Evolutionary conservation across 53 echinoderm and acorn worm species (phyloP), one percentile per base, ranked within the genome.

Genomic region (Temnopleurus reevesii): DNA sequence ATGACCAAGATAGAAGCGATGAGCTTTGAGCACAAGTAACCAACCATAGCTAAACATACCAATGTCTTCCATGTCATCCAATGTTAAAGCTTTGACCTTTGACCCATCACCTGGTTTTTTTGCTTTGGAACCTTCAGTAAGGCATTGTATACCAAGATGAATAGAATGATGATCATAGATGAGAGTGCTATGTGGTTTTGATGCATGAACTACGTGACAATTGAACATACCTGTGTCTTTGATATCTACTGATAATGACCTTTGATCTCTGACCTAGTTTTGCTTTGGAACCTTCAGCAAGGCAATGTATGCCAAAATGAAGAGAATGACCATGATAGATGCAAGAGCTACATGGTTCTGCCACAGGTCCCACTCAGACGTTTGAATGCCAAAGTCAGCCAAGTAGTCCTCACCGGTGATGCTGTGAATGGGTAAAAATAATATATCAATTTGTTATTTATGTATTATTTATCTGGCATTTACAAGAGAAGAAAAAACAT

Each of bases 101-200:
- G 24, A 77, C 25, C 77, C 45, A 8, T 44, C 23, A 38, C 36
- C 53, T 84, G 89, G 35, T n/a, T n/a, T n/a, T 89, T 92, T 26
- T 54, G 47, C 12, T 77, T 79, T 8, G 93, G 93, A 27, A 90
- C 63, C 55, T 45, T 45, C 18, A 84, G 79, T 13, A 92, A 56
- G 23, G 83, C 76, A 2, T 90, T 60, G 46, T 92, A 92, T 3
- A 79, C 66, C n/a, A 92, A 81, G 5, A n/a, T n/a, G 21, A 92
- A 90, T 51, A 92, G 76, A 0, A 58, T 53, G 6, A 92, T 6
- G 41, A 86, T 86, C 51, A 90, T 77, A 49, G 33, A 34, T 4
- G 64, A 13, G 1, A 92, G 63, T 25, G 93, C 93, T 8, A 90
- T 38, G n/a, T 92, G 93, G 25, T 92, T 92, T 56, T 90, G 93